Percentiles rank a stretch among this genome's conserved stretches.
Evolutionary conservation across 30 jellyfish, hydroid and myxozoan species (phyloP).

Genomic region (Turritopsis dohrnii): DNA sequence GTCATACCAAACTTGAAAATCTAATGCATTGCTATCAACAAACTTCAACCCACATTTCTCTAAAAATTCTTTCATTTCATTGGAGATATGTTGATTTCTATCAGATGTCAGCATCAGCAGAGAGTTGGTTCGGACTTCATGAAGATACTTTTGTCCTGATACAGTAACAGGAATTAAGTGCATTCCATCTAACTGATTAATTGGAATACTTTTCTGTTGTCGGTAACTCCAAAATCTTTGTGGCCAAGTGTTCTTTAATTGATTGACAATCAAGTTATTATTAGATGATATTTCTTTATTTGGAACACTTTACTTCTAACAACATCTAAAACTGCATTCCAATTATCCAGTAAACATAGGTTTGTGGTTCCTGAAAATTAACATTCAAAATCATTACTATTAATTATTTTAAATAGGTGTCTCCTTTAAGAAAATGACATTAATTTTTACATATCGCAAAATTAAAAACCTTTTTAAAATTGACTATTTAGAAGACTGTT

Average conservation of each 20-base stretch:
- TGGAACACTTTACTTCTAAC: background rate
- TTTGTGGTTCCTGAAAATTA: slow-evolving; percentile 1
- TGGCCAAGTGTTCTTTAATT: slow-evolving; percentile 22
- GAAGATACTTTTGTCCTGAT: background rate
- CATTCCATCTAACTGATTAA: slow-evolving; percentile 35
- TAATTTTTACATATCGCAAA: too few species aligned
- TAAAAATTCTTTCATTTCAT: background rate
- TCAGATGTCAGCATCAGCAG: background rate
- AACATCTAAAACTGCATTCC: background rate
- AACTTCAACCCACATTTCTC: slow-evolving; percentile 3
- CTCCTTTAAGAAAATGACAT: too few species aligned
- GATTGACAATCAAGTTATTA: background rate
- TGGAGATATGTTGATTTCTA: background rate
- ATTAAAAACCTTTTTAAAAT: too few species aligned
- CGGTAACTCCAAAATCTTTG: slow-evolving; percentile 31
- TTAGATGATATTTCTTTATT: background rate
- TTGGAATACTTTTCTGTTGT: background rate
- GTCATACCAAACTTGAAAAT: background rate
- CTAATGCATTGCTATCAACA: background rate
- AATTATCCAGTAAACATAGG: background rate
- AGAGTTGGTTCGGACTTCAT: background rate
- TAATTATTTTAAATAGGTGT: too few species aligned
- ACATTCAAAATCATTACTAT: too few species aligned
- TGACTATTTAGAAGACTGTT: too few species aligned
- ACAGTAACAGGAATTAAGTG: slow-evolving; percentile 28